Evolutionary conservation across 2,888 invertebrate species (phyloP), one percentile per base, ranked within the genome.

Genomic region (Capitulum mitella): DNA sequence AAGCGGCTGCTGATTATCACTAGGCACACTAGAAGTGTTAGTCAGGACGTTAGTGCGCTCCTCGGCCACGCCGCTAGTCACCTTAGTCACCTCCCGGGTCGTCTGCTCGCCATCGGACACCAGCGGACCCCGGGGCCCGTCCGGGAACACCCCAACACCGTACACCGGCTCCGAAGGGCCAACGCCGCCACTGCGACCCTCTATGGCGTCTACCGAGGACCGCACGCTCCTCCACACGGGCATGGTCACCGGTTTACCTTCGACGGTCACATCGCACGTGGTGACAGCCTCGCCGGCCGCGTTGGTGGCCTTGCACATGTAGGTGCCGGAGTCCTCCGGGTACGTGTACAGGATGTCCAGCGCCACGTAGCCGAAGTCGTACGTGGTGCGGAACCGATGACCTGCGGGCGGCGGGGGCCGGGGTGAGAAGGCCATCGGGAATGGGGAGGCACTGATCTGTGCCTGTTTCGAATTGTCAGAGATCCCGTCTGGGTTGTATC

Each of bases 281-380:
- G 96, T 97, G 79, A 95, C 93, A 83, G 96, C 97, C 89, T 97
- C 95, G 82, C 98, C 98, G 80, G 93, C 95, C 79, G 93, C 93
- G 86, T 98, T 98, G 83, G 92, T 92, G 77, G 97, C 98, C 86
- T 93, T 93, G 88, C 97, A 97, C 91, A 95, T 95, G 86, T 98
- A 98, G 78, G 95, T 94, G 80, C 98, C 98, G 79, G 94, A 93
- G 85, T 99, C 98, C 88, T 98, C 98, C 61, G 97, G 92, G 85
- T 97, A 97, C 75, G 97, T 96, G 85, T 98, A 98, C 79, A 97
- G 88, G 83, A 99, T 94, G 85, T 99, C 98, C 83, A 99, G 88
- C 51, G 97, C 95, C 43, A 98, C 98, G 85, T 94, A 98, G 81
- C 98, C 98, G 86, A 99, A 98, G 86, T 99, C 98, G 84, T 97